A percentile compares a stretch with the other conserved stretches of the same genome.
Conservation (phyloP, 1,140 invertebrate genomes). For the Danaus plexippus region DNA sequence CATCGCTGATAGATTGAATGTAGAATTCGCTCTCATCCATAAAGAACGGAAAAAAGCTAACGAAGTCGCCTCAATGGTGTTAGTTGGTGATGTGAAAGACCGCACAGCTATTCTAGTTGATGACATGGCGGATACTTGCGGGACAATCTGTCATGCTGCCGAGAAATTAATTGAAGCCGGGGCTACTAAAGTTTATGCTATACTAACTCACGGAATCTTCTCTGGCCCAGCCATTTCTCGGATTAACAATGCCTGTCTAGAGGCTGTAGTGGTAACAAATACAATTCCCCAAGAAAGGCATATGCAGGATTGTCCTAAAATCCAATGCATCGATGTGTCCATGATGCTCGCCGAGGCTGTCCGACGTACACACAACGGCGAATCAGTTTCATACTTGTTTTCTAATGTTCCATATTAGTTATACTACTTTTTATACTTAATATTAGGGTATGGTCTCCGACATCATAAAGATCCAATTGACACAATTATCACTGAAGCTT, state of each 20-base stretch:
- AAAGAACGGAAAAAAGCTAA: constrained; percentile 99
- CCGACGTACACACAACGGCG: constrained; percentile 96
- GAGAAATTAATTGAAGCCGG: constrained; percentile 98
- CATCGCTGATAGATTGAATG: constrained; percentile 92
- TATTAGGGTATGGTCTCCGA: constrained; percentile 30
- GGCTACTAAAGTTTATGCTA: constrained; percentile 95
- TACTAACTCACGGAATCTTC: constrained; percentile 99
- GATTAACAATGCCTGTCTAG: constrained; percentile 97
- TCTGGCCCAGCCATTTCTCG: constrained; percentile 96
- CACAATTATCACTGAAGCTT: not conserved
- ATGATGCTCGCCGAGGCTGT: constrained; percentile 99
- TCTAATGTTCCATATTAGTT: constrained; percentile 92
- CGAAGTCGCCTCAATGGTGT: constrained; percentile 98
- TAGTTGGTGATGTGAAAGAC: constrained; percentile 98
- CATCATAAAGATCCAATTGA: constrained; percentile 20
- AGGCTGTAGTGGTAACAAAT: constrained; percentile 99
- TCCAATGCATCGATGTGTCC: constrained; percentile 97
- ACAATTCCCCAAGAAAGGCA: constrained; percentile 98
- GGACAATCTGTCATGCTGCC: constrained; percentile 98
- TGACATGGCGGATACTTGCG: constrained; percentile 99
- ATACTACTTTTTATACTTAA: constrained; percentile 38
- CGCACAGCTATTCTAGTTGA: constrained; percentile 97
- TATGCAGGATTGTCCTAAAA: constrained; percentile 96
- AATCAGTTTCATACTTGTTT: constrained; percentile 96
- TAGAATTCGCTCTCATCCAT: constrained; percentile 99